phyloP scores from a whole-genome alignment of 2,888 invertebrate genomes.

The Rhogogaster chlorosoma region DNA sequence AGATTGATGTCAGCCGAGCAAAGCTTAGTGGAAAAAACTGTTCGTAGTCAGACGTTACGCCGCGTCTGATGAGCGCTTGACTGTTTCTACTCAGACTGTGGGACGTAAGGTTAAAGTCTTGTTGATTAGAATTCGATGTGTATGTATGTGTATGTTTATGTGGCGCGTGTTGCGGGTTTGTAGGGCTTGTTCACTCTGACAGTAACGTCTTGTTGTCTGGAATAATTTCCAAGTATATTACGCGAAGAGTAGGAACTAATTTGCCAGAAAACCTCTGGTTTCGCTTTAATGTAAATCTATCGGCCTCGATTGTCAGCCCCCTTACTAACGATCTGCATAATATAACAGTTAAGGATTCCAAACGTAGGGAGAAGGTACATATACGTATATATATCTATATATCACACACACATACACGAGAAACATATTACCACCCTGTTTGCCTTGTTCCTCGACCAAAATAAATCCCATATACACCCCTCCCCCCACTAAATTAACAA shows the following conservation, averaged over 20 bases:
- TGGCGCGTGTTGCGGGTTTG: background rate
- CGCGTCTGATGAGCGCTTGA: background rate
- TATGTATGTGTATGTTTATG: background rate
- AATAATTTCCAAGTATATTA: constrained; percentile 33
- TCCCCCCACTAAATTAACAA: background rate
- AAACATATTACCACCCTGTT: background rate
- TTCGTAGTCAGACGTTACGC: background rate
- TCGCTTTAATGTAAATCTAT: constrained; percentile 47
- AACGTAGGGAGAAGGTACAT: background rate
- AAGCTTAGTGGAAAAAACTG: background rate
- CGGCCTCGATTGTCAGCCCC: constrained; percentile 27
- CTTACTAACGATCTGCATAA: constrained; percentile 44
- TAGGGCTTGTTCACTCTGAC: background rate
- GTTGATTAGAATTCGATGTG: background rate
- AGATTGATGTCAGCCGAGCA: background rate
- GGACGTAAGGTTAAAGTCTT: background rate
- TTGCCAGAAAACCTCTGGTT: constrained; percentile 40
- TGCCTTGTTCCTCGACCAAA: background rate
- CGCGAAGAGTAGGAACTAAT: constrained; percentile 28
- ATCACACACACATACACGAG: background rate
- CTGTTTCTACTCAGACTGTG: background rate
- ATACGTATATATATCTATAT: background rate
- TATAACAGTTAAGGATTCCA: constrained; percentile 45
- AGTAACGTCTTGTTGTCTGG: constrained; percentile 29
- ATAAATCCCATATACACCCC: background rate